These are phyloP conservation scores for Microchrysa polita DNA, from an alignment of 2,888 invertebrate genomes.

Conservation along the genomic window DNA sequence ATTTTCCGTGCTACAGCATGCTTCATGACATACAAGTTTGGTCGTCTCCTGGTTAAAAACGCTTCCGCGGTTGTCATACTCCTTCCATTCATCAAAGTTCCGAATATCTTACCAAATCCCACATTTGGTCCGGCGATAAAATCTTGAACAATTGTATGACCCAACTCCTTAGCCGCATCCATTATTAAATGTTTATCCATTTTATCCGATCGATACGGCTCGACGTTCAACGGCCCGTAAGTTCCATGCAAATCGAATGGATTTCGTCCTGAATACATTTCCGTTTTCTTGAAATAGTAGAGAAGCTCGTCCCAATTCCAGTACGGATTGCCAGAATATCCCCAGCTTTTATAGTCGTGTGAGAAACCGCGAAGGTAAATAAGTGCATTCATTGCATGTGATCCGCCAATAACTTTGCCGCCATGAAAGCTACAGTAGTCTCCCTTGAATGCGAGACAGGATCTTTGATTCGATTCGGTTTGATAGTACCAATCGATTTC, in stretches of 20 bases:
- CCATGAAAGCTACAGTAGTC: conserved; percentile 45
- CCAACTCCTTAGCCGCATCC: conserved; percentile 65
- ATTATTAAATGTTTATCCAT: conserved; percentile 68
- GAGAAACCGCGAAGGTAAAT: conserved; percentile 70
- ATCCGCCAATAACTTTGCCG: conserved; percentile 33
- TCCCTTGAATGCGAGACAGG: conserved; percentile 56
- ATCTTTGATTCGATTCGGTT: conserved; percentile 54
- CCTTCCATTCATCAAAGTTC: conserved; percentile 70
- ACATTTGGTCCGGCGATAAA: conserved; percentile 63
- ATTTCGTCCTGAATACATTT: conserved; percentile 74
- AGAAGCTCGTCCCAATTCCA: conserved; percentile 78
- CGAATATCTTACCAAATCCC: conserved; percentile 66
- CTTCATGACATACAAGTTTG: conserved; percentile 70
- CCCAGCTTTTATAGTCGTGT: conserved; percentile 71
- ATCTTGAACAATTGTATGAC: conserved; percentile 59
- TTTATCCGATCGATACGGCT: conserved; percentile 73
- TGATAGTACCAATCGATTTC: conserved; percentile 57
- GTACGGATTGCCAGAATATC: conserved; percentile 66
- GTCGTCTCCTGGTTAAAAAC: conserved; percentile 68
- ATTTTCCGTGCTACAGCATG: conserved; percentile 68
- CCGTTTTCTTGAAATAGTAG: conserved; percentile 83
- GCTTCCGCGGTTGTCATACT: conserved; percentile 80
- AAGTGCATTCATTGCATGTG: conserved; percentile 69
- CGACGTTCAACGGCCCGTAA: conserved; percentile 75
- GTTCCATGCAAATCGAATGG: conserved; percentile 67